phyloP scores from a whole-genome alignment of 2,888 invertebrate genomes.

The Phrixothrix hirtus region DNA sequence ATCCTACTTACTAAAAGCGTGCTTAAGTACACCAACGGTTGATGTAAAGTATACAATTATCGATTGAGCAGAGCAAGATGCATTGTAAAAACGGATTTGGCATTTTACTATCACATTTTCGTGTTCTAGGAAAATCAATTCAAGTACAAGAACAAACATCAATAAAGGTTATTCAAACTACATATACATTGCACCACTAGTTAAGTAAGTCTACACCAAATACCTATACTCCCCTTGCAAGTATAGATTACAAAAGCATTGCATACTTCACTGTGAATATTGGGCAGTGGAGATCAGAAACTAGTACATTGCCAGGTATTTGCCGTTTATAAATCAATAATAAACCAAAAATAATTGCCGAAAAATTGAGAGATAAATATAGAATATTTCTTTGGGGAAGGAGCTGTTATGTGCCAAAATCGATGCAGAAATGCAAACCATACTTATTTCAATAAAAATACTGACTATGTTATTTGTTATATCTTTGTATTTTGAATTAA shows the following conservation, averaged over 20 bases:
- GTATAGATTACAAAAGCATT: background rate
- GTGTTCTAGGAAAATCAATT: background rate
- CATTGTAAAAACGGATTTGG: background rate
- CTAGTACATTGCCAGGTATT: background rate
- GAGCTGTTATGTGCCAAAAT: constrained; percentile 1
- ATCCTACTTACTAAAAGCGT: constrained; percentile 23
- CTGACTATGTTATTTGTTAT: constrained; percentile 5
- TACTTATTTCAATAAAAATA: background rate
- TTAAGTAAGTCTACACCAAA: too few species aligned
- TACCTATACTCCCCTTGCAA: background rate
- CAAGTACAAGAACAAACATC: background rate
- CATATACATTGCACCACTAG: background rate
- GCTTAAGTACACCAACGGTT: constrained; percentile 1
- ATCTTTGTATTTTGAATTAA: constrained; percentile 4
- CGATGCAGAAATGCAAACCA: background rate
- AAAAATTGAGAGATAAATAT: constrained; percentile 4
- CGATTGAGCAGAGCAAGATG: background rate
- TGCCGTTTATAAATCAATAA: constrained; percentile 4
- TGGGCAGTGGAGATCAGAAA: constrained; percentile 7
- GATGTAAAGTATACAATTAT: background rate
- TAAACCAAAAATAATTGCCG: background rate
- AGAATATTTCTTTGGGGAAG: constrained; percentile 4
- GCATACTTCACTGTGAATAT: background rate
- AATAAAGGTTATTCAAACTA: background rate
- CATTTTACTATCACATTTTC: background rate